Percentiles rank a stretch among this genome's conserved stretches.
Conservation (phyloP, 2,113 vertebrate genomes). For the Engraulis encrasicolus region DNA sequence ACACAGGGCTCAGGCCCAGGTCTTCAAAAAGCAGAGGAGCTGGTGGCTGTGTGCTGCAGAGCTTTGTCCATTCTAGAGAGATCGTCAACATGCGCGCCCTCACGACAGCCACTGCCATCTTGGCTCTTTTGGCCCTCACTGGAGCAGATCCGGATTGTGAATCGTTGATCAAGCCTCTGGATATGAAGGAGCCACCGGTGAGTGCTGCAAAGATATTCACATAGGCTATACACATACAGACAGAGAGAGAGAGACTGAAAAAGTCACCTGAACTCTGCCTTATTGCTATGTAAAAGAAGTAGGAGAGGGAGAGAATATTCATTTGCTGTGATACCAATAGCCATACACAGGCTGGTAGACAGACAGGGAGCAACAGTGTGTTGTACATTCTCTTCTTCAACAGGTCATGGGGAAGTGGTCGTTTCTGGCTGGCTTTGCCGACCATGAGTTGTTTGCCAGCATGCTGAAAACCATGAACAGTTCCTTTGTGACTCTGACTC, state of each 20-base stretch:
- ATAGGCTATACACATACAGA: not conserved
- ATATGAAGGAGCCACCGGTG: not conserved
- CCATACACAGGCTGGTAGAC: no score
- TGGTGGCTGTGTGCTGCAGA: not conserved
- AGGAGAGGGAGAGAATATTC: no score
- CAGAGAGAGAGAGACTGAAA: not conserved
- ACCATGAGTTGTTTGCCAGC: not conserved
- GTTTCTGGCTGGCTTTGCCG: not conserved
- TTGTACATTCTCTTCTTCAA: not conserved
- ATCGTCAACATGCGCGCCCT: not conserved
- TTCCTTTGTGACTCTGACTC: not conserved
- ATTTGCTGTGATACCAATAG: no score
- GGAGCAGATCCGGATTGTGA: not conserved
- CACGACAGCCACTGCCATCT: not conserved
- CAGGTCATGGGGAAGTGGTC: not conserved
- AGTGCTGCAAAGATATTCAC: not conserved
- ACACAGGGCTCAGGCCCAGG: not conserved
- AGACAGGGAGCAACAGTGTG: no score
- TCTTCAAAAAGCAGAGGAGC: not conserved
- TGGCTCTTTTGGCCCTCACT: not conserved
- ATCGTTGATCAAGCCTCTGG: not conserved
- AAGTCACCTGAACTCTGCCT: no score
- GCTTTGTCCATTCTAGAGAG: not conserved
- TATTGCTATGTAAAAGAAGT: no score
- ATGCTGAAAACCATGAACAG: not conserved